Conservation (phyloP, 2,113 vertebrate species). For the Perognathus longimembris region DNA sequence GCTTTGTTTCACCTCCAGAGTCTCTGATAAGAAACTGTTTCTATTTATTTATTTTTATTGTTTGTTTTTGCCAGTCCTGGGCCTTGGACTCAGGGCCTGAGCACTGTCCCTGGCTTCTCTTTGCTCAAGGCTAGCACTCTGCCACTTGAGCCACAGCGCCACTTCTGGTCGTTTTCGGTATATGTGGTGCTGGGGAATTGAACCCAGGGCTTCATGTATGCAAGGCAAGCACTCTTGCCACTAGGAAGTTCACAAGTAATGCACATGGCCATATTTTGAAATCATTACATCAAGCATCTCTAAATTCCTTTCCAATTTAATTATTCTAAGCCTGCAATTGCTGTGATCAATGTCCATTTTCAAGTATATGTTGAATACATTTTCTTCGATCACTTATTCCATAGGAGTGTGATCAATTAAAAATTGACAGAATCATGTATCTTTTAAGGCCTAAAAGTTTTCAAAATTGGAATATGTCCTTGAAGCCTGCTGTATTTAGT, state of each 20-base stretch:
- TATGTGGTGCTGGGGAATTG: too few relatives aligned
- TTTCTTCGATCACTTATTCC: conserved; percentile 14
- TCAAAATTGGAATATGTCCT: not conserved
- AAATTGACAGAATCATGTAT: not conserved
- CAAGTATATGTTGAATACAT: not conserved
- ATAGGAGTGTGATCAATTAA: not conserved
- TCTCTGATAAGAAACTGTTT: conserved; percentile 21
- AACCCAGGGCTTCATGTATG: too few relatives aligned
- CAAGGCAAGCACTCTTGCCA: too few relatives aligned
- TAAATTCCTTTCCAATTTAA: conserved; percentile 27
- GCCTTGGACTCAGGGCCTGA: too few relatives aligned
- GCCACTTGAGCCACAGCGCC: too few relatives aligned
- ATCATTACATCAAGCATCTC: not conserved
- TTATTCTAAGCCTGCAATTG: conserved; percentile 23
- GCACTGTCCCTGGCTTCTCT: too few relatives aligned
- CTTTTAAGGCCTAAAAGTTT: not conserved
- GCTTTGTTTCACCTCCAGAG: not conserved
- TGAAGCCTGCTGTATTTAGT: conserved; percentile 20
- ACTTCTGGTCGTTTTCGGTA: too few relatives aligned
- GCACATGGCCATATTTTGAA: not conserved
- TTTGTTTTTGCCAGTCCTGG: too few relatives aligned
- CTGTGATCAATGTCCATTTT: not conserved
- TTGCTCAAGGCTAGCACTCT: too few relatives aligned
- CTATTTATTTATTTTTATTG: too few relatives aligned
- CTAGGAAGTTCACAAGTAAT: not conserved